Evolutionary conservation across 1,140 invertebrate genomes (phyloP), one percentile per base, ranked within the genome.

Genomic region (Thereuonema tuberculata): DNA sequence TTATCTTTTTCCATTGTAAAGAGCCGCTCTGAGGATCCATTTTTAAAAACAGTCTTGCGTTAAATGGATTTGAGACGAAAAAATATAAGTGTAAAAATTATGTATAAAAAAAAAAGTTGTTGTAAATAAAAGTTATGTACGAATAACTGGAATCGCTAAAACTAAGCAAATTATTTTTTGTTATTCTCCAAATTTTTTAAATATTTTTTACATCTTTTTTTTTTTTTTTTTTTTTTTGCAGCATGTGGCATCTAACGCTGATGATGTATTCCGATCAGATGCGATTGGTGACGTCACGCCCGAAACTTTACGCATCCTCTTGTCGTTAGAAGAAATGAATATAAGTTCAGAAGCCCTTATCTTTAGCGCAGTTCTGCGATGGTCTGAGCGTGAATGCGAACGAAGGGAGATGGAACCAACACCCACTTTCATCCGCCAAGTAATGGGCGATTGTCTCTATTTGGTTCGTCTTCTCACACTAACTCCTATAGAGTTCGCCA

Each of bases 401-500:
- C 58, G 70, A 43, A 62, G 67, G 56, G 65, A 67, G 60, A 49
- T 66, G 1, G 64, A 67, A 24, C 59, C 61, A 15, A 64, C 28
- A n/a, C 56, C 63, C 25, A 27, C 56, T 20, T 65, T 69, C 61
- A 15, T 74, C 75, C 64, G 68, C 64, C 9, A 55, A 25, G 53
- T 55, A 29, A 27, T 28, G 28, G 48, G 3, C 15, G 37, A 27
- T 46, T 12, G 3, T 17, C 1, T 61, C 26, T 37, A 54, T 49
- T 15, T 1, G 25, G 43, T 64, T 29, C 55, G 60, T 23, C 89
- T 89, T 71, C 75, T 89, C 0, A 86, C 84, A 0, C 71, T 91
- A 63, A 82, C 80, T 0, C 81, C 85, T 1, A 80, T 86, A 66
- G 82, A 89, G 74, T 90, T 90, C 71, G 86, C 86, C 1, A 82